Base-by-base conservation (phyloP, 2,888 invertebrate species). In the Agonum fuliginosum region DNA sequence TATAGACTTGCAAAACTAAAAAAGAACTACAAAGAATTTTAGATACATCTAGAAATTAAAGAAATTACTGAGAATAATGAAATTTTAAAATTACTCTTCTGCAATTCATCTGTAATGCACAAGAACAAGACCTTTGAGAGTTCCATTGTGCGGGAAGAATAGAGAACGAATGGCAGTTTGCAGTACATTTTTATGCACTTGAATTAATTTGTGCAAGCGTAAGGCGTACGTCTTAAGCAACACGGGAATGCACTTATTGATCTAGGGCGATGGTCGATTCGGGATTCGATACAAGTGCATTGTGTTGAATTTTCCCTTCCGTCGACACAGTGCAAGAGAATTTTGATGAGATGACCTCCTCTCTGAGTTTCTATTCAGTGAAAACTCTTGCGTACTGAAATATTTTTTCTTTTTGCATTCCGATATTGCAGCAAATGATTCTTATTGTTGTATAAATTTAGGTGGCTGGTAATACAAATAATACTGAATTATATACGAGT, bases 191-290 rank as follows among this genome's bases (percentile, higher is more conserved):
- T 54, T 54, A 62, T 62, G 67, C 37, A 41, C 41, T 41, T 37
- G 27, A 67, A 41, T 67, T 67, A 20, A 67, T 67, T 67, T 67
- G 41, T 67, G 37, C 5, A 14, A 5, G 6, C 8, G 8, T 10
- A 20, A 67, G 41, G 22, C 41, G 41, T 67, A 37, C 22, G 41
- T 41, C 67, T 24, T 67, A 41, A 67, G 41, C 41, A 67, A 67
- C 67, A 67, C 17, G 67, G 22, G 22, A 67, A 67, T 67, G 67
- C 67, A 67, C 67, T 67, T 67, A 67, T 67, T 41, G 67, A 67
- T 67, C 41, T 41, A 67, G 67, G 37, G 37, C 41, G 41, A 67
- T 62, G 67, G 37, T 67, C 41, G 41, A 67, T 62, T 17, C 30
- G 8, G 17, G 12, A 8, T 30, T 30, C 58, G 58, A 62, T 34